Evolutionary conservation across 2,888 invertebrate genomes (phyloP), one percentile per base, ranked within the genome.

Genomic region (Ernsta delagoae): DNA sequence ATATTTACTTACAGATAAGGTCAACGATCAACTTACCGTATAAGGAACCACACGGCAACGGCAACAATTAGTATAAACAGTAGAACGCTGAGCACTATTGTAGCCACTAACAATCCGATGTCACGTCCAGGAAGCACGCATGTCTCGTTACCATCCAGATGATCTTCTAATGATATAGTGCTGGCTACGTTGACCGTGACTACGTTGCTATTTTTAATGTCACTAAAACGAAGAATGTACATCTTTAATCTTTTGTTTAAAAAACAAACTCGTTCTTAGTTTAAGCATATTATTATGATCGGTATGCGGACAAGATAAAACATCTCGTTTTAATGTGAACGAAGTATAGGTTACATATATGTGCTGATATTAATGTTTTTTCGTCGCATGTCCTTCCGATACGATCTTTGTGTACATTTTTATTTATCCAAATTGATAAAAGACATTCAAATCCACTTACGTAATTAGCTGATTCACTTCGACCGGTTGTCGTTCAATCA

Each of bases 41-140:
- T 89, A 66, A 90, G 80, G 83, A 85, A 83, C 88, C 88, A 90
- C 70, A 86, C 75, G 65, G 79, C 83, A 76, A 82, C 79, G 63
- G 81, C 76, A 65, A 86, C 77, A 73, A 89, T 84, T 75, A 89
- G 71, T 77, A 88, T 80, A 78, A 91, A 86, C 65, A 92, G 83
- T 62, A 92, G 77, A 74, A 87, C 76, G 71, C 88, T 85, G 56
- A 92, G 87, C 71, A 86, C 79, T 79, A 93, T 91, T 63, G 92
- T 92, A 11, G 91, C 78, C 43, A 80, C 86, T 79, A 93, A 83
- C 79, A 92, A 84, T 77, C 84, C 89, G 39, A 78, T 83, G 77
- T 88, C 82, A 84, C 83, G 83, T 84, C 78, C 82, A 70, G 81
- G 74, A 61, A 81, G 76, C 74, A 75, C 73, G 77, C 82, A 81